Conservation (phyloP, 2,888 invertebrate genomes). For the Morinoia aosen region DNA sequence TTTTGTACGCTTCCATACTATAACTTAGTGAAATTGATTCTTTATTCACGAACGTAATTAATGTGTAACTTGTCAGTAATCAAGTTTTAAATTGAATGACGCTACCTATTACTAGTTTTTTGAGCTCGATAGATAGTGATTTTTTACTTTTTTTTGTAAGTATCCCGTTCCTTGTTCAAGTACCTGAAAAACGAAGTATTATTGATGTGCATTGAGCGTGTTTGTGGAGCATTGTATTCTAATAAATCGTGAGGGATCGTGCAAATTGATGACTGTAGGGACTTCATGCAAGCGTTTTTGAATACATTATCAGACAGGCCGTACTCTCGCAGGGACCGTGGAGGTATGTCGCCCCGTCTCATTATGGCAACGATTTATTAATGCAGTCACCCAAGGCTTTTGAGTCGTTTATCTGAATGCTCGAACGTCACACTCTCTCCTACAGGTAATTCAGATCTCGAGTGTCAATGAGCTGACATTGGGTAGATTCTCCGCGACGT, state of each 20-base stretch:
- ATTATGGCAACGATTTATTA: slow-evolving; percentile 45
- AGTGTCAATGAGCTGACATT: background rate
- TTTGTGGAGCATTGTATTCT: background rate
- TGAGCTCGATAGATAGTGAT: background rate
- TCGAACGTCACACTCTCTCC: background rate
- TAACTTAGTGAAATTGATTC: background rate
- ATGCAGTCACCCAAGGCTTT: slow-evolving; percentile 25
- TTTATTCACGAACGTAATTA: background rate
- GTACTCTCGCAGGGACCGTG: background rate
- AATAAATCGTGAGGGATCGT: background rate
- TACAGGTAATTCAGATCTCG: background rate
- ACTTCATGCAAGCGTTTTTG: background rate
- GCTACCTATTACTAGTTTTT: background rate
- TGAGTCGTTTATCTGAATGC: background rate
- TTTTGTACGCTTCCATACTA: background rate
- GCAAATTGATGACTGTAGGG: background rate
- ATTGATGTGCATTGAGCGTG: background rate
- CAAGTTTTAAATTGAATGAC: background rate
- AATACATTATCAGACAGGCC: slow-evolving; percentile 3
- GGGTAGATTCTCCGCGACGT: background rate
- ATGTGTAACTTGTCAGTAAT: background rate
- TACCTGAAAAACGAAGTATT: background rate
- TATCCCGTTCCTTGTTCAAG: background rate
- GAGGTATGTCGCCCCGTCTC: slow-evolving; percentile 33
- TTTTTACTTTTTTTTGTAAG: background rate